phyloP scores from a whole-genome alignment of 2,888 invertebrate genomes.

The Heliconius ethilla region DNA sequence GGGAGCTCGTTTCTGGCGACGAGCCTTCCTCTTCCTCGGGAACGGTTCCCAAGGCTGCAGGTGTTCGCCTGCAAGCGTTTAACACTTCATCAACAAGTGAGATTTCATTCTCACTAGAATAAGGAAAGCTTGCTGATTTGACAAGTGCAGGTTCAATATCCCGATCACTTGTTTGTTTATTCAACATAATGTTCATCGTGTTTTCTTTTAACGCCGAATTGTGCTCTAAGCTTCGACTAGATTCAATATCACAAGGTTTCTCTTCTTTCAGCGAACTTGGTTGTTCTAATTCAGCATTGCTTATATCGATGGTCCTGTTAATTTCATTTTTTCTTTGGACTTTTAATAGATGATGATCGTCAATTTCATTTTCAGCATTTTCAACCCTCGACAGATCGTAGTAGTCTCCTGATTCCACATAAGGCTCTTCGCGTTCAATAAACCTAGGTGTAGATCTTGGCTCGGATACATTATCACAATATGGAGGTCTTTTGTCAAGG shows the following conservation, averaged over 20 bases:
- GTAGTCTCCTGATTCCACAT: constrained; percentile 72
- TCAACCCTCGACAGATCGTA: constrained; percentile 68
- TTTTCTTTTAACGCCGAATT: constrained; percentile 72
- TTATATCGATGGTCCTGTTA: constrained; percentile 68
- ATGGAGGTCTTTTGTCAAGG: constrained; percentile 63
- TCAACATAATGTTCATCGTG: constrained; percentile 71
- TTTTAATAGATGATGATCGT: constrained; percentile 70
- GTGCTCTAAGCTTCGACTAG: constrained; percentile 66
- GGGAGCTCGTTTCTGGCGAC: constrained; percentile 76
- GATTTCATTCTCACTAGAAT: constrained; percentile 65
- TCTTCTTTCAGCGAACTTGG: constrained; percentile 60
- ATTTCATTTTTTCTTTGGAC: constrained; percentile 78
- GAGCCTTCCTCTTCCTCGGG: constrained; percentile 84
- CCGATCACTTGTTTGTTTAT: constrained; percentile 59
- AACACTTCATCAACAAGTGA: constrained; percentile 76
- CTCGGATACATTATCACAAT: constrained; percentile 75
- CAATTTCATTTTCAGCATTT: constrained; percentile 73
- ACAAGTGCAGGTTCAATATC: constrained; percentile 61
- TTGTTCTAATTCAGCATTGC: constrained; percentile 57
- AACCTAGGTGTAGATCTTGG: constrained; percentile 73
- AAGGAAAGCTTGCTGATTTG: constrained; percentile 72
- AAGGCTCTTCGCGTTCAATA: constrained; percentile 76
- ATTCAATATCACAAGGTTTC: constrained; percentile 63
- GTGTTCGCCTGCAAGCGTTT: constrained; percentile 72
- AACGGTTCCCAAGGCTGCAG: constrained; percentile 80